These are phyloP conservation scores for Marasmarcha lunaedactyla DNA, from an alignment of 2,888 invertebrate species.

Conservation along the genomic window DNA sequence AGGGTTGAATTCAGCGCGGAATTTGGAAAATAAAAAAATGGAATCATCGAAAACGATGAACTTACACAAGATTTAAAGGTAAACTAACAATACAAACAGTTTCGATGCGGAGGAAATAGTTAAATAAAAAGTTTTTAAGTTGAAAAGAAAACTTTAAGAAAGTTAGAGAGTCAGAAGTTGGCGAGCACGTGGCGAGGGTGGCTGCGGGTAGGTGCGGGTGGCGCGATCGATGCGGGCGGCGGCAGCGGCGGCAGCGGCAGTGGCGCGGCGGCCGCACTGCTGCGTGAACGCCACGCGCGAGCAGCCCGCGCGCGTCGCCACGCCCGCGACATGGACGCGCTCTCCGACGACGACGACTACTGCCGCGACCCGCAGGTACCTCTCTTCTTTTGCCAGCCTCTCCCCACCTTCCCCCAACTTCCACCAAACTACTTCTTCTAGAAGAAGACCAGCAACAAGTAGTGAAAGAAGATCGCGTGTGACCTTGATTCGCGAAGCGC, in stretches of 20 bases:
- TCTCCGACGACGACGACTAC: constrained; percentile 64
- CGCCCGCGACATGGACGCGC: constrained; percentile 54
- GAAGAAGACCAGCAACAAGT: constrained; percentile 46
- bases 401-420: background rate
- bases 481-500: constrained; percentile 42
- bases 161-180: no score
- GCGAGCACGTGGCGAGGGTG: constrained; percentile 7
- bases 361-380: constrained; percentile 59
- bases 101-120: no score
- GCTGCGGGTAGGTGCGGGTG: constrained; percentile 22
- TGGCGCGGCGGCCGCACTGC: constrained; percentile 55
- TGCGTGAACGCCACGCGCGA: constrained; percentile 50
- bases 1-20: no score
- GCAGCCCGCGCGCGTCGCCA: constrained; percentile 35
- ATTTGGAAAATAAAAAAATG: no score
- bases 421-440: constrained; percentile 7
- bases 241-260: constrained; percentile 32
- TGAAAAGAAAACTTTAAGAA: no score
- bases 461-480: constrained; percentile 41
- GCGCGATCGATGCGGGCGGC: constrained; percentile 31
- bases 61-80: no score
- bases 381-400: background rate
- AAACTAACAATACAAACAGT: no score
- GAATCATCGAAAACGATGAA: no score
- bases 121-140: no score